Conservation (phyloP, 2,113 vertebrate species). For the Platysternon megacephalum region DNA sequence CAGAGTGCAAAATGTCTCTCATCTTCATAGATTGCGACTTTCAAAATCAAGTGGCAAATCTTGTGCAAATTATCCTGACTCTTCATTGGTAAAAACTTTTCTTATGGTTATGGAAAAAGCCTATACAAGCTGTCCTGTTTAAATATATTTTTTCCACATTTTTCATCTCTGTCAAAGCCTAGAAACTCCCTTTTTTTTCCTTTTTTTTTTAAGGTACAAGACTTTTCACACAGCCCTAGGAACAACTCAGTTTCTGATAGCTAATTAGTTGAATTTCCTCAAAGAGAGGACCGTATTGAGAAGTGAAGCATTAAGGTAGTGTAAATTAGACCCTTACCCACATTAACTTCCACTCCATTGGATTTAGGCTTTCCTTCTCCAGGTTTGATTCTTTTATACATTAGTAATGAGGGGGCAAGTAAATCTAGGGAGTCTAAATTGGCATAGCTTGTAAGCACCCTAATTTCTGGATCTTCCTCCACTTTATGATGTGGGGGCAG, state of each 20-base stretch:
- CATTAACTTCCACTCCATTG: slow-evolving; percentile 5
- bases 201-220: slow-evolving; percentile 42
- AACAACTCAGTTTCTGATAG: slow-evolving; percentile 48
- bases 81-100: slow-evolving; percentile 51
- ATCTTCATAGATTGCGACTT: slow-evolving; percentile 3
- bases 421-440: background rate
- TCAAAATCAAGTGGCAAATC: slow-evolving; percentile 37
- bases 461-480: background rate
- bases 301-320: slow-evolving; percentile 6
- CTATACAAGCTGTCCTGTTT: slow-evolving; percentile 59
- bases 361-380: background rate
- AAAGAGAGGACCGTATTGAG: slow-evolving; percentile 48
- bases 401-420: background rate
- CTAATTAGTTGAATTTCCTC: slow-evolving; percentile 35
- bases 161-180: slow-evolving; percentile 61
- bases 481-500: background rate
- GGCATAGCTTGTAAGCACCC: background rate
- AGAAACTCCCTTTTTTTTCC: slow-evolving; percentile 55
- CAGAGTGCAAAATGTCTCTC: background rate
- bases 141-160: slow-evolving; percentile 64
- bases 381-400: fast-evolving
- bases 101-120: slow-evolving; percentile 38
- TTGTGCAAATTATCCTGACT: background rate
- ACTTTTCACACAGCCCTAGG: slow-evolving; percentile 37
- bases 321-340: background rate